Percentiles rank a stretch among this genome's conserved stretches.
Conservation (phyloP, 2,888 invertebrate genomes). For the Dione vanillae region DNA sequence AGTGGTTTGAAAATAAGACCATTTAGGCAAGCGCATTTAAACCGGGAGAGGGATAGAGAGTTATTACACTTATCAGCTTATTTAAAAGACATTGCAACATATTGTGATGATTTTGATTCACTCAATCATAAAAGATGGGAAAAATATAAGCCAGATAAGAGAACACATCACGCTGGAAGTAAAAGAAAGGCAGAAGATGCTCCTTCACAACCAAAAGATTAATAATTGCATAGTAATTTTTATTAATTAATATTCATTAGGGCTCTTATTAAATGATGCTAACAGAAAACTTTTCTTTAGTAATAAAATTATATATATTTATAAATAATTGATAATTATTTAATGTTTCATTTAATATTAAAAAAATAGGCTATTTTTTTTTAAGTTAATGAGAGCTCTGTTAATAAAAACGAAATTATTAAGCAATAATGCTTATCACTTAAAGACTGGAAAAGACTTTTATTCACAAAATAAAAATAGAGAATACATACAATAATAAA, state of each 20-base stretch:
- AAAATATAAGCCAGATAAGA: conserved; percentile 85
- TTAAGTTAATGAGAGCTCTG: background rate
- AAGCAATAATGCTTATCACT: conserved; percentile 16
- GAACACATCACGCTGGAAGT: conserved; percentile 65
- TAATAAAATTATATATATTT: background rate
- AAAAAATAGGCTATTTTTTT: background rate
- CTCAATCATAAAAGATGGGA: conserved; percentile 98
- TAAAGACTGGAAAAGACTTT: conserved; percentile 24
- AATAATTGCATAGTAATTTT: conserved; percentile 49
- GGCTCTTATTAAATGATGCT: background rate
- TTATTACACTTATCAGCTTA: conserved; percentile 91
- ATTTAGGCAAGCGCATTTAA: conserved; percentile 95
- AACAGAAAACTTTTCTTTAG: background rate
- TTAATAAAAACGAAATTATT: background rate
- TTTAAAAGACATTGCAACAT: conserved; percentile 90
- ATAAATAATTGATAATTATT: too few species aligned
- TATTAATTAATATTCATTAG: conserved; percentile 3
- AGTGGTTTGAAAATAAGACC: conserved; percentile 95
- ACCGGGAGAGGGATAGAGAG: conserved; percentile 93
- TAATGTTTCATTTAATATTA: too few species aligned
- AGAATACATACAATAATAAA: conserved; percentile 4
- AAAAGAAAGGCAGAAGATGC: conserved; percentile 80
- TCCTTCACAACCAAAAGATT: conserved; percentile 69
- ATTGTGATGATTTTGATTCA: conserved; percentile 91
- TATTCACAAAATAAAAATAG: conserved; percentile 3